phyloP scores from a whole-genome alignment of 2,113 vertebrate genomes.

The Isurus oxyrinchus region DNA sequence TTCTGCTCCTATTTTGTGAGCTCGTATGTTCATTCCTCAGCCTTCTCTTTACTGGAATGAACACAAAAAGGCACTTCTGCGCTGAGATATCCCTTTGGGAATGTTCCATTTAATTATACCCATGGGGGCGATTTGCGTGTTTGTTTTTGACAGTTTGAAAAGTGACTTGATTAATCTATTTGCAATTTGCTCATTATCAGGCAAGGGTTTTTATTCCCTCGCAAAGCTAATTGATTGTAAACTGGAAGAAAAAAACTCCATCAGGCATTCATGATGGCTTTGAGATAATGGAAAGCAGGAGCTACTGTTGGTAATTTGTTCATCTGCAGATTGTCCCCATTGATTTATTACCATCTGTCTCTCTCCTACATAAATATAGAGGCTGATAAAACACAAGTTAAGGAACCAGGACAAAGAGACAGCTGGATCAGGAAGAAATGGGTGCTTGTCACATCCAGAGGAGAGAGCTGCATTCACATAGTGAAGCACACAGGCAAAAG shows the following conservation, averaged over 20 bases:
- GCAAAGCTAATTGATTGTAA: neutral
- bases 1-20: no score
- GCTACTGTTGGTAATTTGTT: neutral
- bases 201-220: neutral
- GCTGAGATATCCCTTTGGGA: neutral
- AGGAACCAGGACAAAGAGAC: neutral
- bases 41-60: neutral
- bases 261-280: neutral
- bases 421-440: neutral
- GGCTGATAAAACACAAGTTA: neutral
- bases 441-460: neutral
- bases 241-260: neutral
- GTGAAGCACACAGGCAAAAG: neutral
- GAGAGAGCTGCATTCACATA: neutral
- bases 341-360: neutral
- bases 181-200: neutral
- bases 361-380: neutral
- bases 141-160: neutral
- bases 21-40: no score
- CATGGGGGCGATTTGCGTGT: neutral
- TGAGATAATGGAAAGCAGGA: neutral
- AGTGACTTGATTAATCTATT: neutral
- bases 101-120: neutral
- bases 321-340: neutral
- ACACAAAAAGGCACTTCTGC: neutral